Percentiles rank a stretch among this genome's conserved stretches.
These are phyloP conservation scores for Nemoura dubitans DNA, from an alignment of 2,888 invertebrate genomes.

Conservation along the genomic window DNA sequence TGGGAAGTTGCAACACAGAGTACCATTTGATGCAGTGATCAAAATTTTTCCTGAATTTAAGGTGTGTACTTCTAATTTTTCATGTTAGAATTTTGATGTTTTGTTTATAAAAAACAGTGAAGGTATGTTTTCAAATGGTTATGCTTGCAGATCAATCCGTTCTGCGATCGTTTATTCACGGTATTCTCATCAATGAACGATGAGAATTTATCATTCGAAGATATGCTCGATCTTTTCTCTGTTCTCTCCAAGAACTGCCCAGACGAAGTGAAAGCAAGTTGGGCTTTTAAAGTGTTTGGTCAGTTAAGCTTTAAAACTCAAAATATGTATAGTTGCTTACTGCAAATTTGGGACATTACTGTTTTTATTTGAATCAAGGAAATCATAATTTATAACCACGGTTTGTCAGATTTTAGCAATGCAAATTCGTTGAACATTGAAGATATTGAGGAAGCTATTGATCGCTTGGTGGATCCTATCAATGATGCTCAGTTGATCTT, in stretches of 20 bases:
- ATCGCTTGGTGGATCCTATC: neutral
- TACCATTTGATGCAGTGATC: slow-evolving; percentile 62
- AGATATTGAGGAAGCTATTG: neutral
- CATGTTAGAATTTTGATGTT: slow-evolving; percentile 31
- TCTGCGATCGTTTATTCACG: slow-evolving; percentile 73
- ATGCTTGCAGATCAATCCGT: slow-evolving; percentile 75
- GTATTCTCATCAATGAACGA: slow-evolving; percentile 78
- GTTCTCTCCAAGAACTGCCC: slow-evolving; percentile 79
- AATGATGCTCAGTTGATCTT: neutral
- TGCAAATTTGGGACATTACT: too few relatives aligned
- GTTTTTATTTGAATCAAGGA: too few relatives aligned
- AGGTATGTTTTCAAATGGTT: too few relatives aligned
- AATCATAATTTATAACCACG: too few relatives aligned
- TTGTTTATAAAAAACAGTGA: slow-evolving; percentile 25
- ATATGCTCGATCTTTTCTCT: slow-evolving; percentile 79
- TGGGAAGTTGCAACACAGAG: slow-evolving; percentile 63
- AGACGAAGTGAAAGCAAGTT: slow-evolving; percentile 74
- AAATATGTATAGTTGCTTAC: neutral
- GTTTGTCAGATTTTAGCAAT: neutral
- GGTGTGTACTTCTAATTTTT: slow-evolving; percentile 59
- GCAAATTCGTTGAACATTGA: neutral
- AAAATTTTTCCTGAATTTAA: slow-evolving; percentile 69
- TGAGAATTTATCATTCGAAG: slow-evolving; percentile 78
- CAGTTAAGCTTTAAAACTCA: slow-evolving; percentile 51
- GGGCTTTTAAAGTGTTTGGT: slow-evolving; percentile 84